Base-by-base conservation (phyloP, 2,888 invertebrate genomes). In the Syrista parreyssii region DNA sequence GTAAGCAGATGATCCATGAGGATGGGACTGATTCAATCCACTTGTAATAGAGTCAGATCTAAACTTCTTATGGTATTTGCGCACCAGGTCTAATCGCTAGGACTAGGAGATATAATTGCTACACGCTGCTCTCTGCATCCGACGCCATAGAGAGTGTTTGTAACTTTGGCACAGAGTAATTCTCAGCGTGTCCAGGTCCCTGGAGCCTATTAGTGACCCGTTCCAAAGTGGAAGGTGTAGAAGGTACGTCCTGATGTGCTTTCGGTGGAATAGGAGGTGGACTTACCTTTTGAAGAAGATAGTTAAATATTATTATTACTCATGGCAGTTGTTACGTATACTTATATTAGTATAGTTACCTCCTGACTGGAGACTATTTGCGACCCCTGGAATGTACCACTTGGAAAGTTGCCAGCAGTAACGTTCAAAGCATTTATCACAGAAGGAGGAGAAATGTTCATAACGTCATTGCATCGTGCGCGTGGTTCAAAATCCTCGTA, bases 401-500 rank as follows among this genome's bases (percentile, higher is more conserved):
- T 88, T 12, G 87, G 80, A 74, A 90, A 89, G 81, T 86, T 89
- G 32, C 86, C 85, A 75, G 89, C 88, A 36, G 90, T 90, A 75
- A 86, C 84, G 81, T 87, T 91, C 77, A 91, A 82, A 33, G 86
- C 79, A 80, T 86, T 91, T 80, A 90, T 90, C 82, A 89, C 88
- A 86, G 90, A 89, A 76, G 91, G 91, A 35, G 91, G 89, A 36
- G 91, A 91, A 80, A 91, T 91, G 77, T 91, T 91, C 89, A 91
- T 89, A 69, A 90, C 87, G 75, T 91, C 92, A 84, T 91, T 92
- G 86, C 89, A 88, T 73, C 90, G 88, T 33, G 88, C 81, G 31
- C 90, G 88, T 11, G 92, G 91, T 74, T 92, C 92, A 72, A 91
- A 92, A 40, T 92, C 92, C 80, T 92, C 92, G 81, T 92, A 92